These are phyloP conservation scores for Intoshia linei DNA, from an alignment of 1,140 invertebrate genomes.

Conservation along the genomic window DNA sequence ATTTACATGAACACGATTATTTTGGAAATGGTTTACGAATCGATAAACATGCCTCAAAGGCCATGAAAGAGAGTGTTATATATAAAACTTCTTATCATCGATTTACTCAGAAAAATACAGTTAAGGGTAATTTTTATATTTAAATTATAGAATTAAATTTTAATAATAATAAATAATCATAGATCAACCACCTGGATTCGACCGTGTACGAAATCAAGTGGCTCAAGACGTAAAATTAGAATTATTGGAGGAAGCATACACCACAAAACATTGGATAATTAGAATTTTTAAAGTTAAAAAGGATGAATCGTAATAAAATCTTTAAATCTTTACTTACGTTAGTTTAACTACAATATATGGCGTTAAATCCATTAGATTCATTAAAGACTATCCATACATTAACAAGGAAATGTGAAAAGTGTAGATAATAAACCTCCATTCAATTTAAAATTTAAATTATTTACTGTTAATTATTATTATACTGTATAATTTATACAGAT, in stretches of 20 bases:
- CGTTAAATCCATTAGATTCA: no score
- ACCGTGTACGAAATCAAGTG: constrained; percentile 62
- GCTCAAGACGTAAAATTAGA: constrained; percentile 80
- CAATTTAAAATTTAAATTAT: no score
- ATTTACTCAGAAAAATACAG: no score
- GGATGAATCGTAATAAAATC: no score
- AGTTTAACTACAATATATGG: no score
- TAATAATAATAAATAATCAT: constrained; percentile 33
- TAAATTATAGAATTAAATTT: constrained; percentile 31
- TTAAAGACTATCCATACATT: no score
- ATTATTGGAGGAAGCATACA: constrained; percentile 88
- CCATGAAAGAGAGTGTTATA: constrained; percentile 81
- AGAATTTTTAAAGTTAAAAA: constrained; percentile 57
- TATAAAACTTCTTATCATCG: constrained; percentile 92
- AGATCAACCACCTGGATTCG: constrained; percentile 53
- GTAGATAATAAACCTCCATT: no score
- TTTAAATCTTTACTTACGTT: no score
- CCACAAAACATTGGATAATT: constrained; percentile 90
- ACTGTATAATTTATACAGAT: no score
- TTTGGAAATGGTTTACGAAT: constrained; percentile 83
- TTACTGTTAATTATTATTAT: no score
- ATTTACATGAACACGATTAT: constrained; percentile 80
- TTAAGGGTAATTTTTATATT: no score
- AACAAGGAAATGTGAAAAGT: no score
- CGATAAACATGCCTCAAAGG: constrained; percentile 62